phyloP scores from a whole-genome alignment of 2,113 vertebrate species.

The Salminus brasiliensis region DNA sequence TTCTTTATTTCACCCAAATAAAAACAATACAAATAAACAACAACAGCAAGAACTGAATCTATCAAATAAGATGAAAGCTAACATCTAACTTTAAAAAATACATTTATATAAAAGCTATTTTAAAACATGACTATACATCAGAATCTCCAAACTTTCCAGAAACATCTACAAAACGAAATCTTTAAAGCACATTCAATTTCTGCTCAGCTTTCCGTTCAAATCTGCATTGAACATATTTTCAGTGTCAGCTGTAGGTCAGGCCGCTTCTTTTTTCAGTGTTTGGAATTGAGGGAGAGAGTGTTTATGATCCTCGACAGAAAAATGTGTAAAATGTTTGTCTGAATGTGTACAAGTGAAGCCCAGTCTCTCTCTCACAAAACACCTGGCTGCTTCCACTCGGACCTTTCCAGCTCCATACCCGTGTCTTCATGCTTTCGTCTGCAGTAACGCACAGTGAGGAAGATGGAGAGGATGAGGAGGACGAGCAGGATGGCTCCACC shows the following conservation, averaged over 20 bases:
- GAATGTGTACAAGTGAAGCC: constrained; percentile 12
- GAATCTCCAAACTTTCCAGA: not conserved
- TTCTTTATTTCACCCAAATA: no score
- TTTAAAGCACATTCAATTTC: not conserved
- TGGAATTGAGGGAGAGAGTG: not conserved
- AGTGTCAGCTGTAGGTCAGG: not conserved
- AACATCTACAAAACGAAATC: not conserved
- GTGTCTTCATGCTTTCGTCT: constrained; percentile 57
- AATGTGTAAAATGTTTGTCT: not conserved
- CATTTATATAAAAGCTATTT: not conserved
- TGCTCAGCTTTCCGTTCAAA: not conserved
- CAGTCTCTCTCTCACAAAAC: constrained; percentile 77
- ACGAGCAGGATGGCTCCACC: constrained; percentile 79
- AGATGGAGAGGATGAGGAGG: constrained; percentile 73
- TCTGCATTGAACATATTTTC: not conserved
- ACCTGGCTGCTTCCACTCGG: constrained; percentile 59
- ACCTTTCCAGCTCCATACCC: constrained; percentile 50
- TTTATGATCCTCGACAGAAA: not conserved
- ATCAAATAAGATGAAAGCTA: not conserved
- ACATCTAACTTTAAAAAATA: not conserved
- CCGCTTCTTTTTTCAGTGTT: not conserved
- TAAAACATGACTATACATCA: not conserved
- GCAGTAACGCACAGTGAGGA: constrained; percentile 72
- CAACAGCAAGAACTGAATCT: not conserved
- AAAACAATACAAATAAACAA: no score